Evolutionary conservation across 1,140 invertebrate genomes (phyloP).

Genomic region (Drosophila bipectinata): DNA sequence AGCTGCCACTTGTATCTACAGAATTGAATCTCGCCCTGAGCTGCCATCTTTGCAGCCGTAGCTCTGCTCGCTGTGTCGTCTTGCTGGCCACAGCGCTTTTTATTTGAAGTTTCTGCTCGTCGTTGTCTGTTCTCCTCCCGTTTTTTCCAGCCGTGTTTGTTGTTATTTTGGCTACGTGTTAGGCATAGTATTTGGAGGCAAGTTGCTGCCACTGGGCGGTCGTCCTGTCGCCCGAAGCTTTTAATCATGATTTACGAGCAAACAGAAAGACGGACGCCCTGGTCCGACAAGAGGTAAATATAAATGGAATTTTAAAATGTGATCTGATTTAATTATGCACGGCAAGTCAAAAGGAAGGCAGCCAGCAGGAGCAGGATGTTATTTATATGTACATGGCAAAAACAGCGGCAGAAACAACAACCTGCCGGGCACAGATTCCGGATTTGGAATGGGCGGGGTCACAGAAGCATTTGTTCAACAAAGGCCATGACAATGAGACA

Average conservation of each 20-base stretch:
- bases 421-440: constrained; percentile 7
- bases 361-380: constrained; percentile 16
- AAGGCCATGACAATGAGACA: constrained; percentile 20
- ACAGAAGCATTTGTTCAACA: constrained; percentile 32
- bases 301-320: constrained; percentile 84
- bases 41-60: constrained; percentile 53
- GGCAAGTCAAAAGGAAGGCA: constrained; percentile 40
- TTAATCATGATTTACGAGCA: constrained; percentile 83
- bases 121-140: constrained; percentile 16
- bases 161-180: constrained; percentile 57
- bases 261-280: constrained; percentile 40
- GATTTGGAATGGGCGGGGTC: constrained; percentile 29
- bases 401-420: constrained; percentile 32
- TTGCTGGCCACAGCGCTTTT: constrained; percentile 68
- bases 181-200: constrained; percentile 60
- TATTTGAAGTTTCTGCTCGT: constrained; percentile 62
- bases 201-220: constrained; percentile 19
- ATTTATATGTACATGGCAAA: constrained; percentile 46
- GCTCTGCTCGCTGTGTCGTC: constrained; percentile 54
- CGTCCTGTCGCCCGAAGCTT: constrained; percentile 74
- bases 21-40: constrained; percentile 74
- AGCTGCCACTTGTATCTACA: constrained; percentile 73
- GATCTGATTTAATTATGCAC: constrained; percentile 83
- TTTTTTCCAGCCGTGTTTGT: constrained; percentile 6
- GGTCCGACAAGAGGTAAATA: constrained; percentile 78